A percentile compares a stretch with the other conserved stretches of the same genome.
Evolutionary conservation across 2,797 vertebrate genomes (phyloP).

Genomic region (Antrozous pallidus): DNA sequence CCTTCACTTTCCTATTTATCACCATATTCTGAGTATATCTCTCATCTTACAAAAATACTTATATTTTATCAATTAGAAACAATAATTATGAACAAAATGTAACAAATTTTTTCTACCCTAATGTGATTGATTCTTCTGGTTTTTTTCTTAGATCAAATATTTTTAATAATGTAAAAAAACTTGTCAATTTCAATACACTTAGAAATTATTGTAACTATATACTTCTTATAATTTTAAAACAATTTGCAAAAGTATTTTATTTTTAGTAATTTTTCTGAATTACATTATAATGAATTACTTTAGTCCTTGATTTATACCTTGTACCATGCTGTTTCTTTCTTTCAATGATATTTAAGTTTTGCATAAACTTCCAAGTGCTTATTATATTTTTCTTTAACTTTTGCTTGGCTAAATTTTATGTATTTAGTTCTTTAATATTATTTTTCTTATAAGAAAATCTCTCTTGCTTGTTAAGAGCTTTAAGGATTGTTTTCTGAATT

Average conservation of each 20-base stretch:
- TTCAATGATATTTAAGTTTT: neutral
- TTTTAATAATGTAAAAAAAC: neutral
- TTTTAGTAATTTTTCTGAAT: neutral
- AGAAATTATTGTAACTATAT: neutral
- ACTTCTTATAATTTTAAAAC: neutral
- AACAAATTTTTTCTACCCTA: neutral
- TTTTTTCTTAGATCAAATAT: neutral
- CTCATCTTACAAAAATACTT: neutral
- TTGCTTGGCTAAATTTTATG: neutral
- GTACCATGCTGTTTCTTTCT: neutral
- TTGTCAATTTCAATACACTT: neutral
- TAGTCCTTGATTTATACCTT: neutral
- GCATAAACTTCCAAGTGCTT: neutral
- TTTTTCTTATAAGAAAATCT: neutral
- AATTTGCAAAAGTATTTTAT: neutral
- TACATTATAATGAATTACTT: neutral
- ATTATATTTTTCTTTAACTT: neutral
- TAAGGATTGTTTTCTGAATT: neutral
- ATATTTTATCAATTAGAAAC: neutral
- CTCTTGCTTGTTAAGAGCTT: neutral
- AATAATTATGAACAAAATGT: neutral
- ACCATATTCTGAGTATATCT: neutral
- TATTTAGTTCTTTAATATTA: slow-evolving; percentile 22
- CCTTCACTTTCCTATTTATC: neutral
- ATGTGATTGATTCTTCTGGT: neutral